Conservation (phyloP, 2,888 invertebrate genomes). For the Galeopsomyia nigrocyanea region DNA sequence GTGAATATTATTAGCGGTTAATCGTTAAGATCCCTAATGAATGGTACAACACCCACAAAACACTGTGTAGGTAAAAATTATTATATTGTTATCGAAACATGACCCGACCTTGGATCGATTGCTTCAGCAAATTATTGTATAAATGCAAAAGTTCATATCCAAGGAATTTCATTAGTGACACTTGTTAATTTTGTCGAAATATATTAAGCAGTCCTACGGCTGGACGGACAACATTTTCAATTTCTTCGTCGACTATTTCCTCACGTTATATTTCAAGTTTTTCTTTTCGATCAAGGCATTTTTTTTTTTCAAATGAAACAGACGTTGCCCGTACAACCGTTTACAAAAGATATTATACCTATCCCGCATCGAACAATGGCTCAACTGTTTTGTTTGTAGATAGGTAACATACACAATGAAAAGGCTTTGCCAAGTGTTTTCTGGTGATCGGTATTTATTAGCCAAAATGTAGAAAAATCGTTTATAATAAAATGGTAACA, state of each 20-base stretch:
- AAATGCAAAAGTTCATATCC: slow-evolving; percentile 56
- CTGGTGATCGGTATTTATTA: slow-evolving; percentile 67
- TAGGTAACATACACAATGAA: slow-evolving; percentile 61
- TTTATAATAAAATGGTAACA: slow-evolving; percentile 69
- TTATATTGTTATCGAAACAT: slow-evolving; percentile 45
- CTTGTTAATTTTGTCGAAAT: slow-evolving; percentile 40
- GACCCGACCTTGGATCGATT: slow-evolving; percentile 63
- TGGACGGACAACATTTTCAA: slow-evolving; percentile 50
- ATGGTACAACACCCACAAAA: slow-evolving; percentile 52
- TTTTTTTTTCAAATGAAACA: slow-evolving; percentile 19
- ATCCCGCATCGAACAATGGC: slow-evolving; percentile 43
- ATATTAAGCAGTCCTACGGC: slow-evolving; percentile 42
- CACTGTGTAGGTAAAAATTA: slow-evolving; percentile 45
- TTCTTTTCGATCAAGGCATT: slow-evolving; percentile 31
- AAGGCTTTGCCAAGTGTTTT: slow-evolving; percentile 68
- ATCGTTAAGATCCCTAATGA: slow-evolving; percentile 59
- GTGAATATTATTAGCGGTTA: slow-evolving; percentile 59
- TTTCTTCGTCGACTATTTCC: slow-evolving; percentile 13
- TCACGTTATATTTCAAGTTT: slow-evolving; percentile 36
- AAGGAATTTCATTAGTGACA: slow-evolving; percentile 50
- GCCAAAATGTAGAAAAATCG: slow-evolving; percentile 66
- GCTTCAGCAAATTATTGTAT: slow-evolving; percentile 66
- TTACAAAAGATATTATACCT: slow-evolving; percentile 46
- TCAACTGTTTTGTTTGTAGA: slow-evolving; percentile 64
- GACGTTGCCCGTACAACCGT: slow-evolving; percentile 43